Evolutionary conservation across 2,888 invertebrate species (phyloP), one percentile per base, ranked within the genome.

Genomic region (Caenorhabditis angaria): DNA sequence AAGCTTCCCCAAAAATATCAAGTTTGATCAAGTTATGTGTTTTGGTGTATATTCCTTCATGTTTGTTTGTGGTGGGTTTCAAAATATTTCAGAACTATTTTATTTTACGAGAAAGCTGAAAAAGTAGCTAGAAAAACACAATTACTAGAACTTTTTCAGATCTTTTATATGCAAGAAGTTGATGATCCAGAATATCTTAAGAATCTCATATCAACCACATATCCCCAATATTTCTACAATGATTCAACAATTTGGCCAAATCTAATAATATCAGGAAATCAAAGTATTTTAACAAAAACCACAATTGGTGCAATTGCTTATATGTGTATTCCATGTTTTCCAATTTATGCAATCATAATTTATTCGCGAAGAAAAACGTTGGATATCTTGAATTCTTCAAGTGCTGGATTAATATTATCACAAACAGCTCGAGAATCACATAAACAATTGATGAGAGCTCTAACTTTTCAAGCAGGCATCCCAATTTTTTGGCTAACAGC

Each of bases 401-500:
- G n/a, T 6, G 66, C 41, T 2, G 14, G 56, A n/a, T 57, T 57
- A 12, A 41, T 50, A 35, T 61, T 66, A 61, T 61, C 61, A 4
- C 51, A 66, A 32, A 61, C 61, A 1, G 61, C 66, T 1, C 50
- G 66, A 20, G 10, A 56, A 10, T 61, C 61, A 1, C 66, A 66
- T 41, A 66, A 66, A 28, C 61, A 61, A 35, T 24, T 66, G 22
- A 66, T 66, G 5, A 66, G 61, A 54, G 66, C 66, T 0, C 35
- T 66, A n/a, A 66, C 66, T 2, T 57, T 66, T 18, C 66, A 66
- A 20, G 66, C 66, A 14, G 5, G 57, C 0, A 57, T 66, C 5
- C 66, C 66, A 6, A 61, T 66, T 5, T 66, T 66, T 27, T 66
- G 66, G 66, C n/a, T 66, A 18, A 66, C 61, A 1, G 66, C 66